Evolutionary conservation across 2,888 invertebrate species (phyloP).

Genomic region (Girardia tigrina): DNA sequence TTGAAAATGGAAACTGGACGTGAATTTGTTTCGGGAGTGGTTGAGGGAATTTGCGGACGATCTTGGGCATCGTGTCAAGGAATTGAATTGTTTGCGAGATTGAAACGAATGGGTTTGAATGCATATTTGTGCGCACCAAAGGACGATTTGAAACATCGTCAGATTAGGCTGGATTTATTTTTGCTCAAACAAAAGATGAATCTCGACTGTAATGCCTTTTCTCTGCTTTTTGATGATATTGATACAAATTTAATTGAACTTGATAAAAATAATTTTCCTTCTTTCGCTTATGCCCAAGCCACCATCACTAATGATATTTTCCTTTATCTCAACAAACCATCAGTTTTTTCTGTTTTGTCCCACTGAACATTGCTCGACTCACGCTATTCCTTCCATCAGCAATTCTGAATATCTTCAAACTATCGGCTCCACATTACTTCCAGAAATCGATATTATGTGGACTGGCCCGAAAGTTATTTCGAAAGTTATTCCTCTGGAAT

Average conservation of each 20-base stretch:
- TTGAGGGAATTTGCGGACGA: conserved; percentile 17
- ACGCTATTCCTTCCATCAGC: conserved; percentile 76
- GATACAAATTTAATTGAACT: conserved; percentile 87
- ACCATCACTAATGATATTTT: conserved; percentile 84
- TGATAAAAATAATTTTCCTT: conserved; percentile 86
- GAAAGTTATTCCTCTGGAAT: conserved; percentile 67
- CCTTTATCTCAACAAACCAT: conserved; percentile 73
- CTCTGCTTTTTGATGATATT: conserved; percentile 90
- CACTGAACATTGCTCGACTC: conserved; percentile 86
- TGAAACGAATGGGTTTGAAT: conserved; percentile 88
- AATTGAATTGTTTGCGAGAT: conserved; percentile 9
- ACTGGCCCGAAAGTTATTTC: conserved; percentile 92
- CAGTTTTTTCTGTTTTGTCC: conserved; percentile 78
- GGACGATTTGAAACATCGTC: conserved; percentile 93
- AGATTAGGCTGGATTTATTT: conserved; percentile 78
- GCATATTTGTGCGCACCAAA: conserved; percentile 97
- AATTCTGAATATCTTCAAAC: conserved; percentile 87
- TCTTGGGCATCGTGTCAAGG: not conserved
- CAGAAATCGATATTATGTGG: conserved; percentile 76
- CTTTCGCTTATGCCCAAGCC: conserved; percentile 89
- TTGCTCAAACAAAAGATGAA: conserved; percentile 77
- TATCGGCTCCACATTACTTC: conserved; percentile 74
- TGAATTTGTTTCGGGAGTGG: too few relatives aligned
- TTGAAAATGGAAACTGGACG: too few relatives aligned
- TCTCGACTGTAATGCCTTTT: conserved; percentile 83